phyloP scores from a whole-genome alignment of 2,797 vertebrate species.

The Lepus oiostolus region DNA sequence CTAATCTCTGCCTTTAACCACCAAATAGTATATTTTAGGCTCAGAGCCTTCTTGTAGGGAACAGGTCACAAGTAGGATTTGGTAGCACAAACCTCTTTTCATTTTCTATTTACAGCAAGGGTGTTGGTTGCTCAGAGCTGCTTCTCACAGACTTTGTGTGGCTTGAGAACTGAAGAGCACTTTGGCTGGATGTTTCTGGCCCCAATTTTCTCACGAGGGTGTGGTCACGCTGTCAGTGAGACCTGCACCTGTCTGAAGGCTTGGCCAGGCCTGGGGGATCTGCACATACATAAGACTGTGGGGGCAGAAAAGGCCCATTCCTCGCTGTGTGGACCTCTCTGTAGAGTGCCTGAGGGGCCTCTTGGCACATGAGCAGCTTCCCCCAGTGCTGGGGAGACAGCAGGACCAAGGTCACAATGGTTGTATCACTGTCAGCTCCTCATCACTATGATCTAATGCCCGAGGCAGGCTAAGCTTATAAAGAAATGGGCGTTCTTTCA shows the following conservation, averaged over 20 bases:
- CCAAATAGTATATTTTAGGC: background rate
- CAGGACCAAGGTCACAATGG: background rate
- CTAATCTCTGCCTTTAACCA: background rate
- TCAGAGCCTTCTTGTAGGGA: background rate
- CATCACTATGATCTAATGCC: too few species aligned
- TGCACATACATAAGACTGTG: background rate
- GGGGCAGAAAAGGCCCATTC: background rate
- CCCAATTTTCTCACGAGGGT: background rate
- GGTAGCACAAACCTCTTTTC: slow-evolving; percentile 20
- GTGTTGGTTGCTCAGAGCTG: background rate
- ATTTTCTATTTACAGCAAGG: slow-evolving; percentile 2
- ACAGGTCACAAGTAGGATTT: background rate
- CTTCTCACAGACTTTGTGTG: background rate
- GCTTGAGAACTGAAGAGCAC: background rate
- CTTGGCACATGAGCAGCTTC: background rate
- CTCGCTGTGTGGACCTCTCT: background rate
- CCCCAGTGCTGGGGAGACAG: background rate
- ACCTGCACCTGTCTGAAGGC: background rate
- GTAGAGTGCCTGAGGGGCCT: background rate
- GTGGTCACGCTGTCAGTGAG: background rate
- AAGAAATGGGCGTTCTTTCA: too few species aligned
- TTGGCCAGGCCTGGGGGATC: background rate
- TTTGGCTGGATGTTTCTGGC: background rate
- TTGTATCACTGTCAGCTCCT: too few species aligned
- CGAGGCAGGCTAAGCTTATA: too few species aligned